Conservation (phyloP, 2,113 vertebrate species). For the Choloepus hoffmanni region DNA sequence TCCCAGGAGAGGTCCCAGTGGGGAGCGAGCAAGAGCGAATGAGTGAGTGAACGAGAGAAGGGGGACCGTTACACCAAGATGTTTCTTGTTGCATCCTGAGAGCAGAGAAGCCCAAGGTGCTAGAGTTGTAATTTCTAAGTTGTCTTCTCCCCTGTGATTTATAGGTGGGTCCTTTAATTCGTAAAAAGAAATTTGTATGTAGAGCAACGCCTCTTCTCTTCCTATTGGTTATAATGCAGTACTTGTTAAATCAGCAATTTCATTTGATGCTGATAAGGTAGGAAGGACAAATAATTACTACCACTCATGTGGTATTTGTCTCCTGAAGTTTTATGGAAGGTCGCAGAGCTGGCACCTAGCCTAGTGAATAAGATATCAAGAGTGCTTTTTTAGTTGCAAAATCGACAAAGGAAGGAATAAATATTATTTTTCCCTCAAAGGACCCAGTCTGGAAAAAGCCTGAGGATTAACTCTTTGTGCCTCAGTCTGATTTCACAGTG, state of each 20-base stretch:
- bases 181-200: constrained; percentile 54
- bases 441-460: constrained; percentile 85
- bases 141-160: constrained; percentile 36
- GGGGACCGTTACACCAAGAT: not conserved
- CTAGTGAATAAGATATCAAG: constrained; percentile 74
- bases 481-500: constrained; percentile 81
- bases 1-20: constrained; percentile 9
- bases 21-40: not conserved
- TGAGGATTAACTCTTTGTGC: constrained; percentile 86
- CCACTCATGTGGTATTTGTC: constrained; percentile 41
- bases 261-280: constrained; percentile 50
- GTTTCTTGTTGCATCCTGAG: constrained; percentile 49
- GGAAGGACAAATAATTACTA: constrained; percentile 42
- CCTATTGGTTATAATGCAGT: constrained; percentile 12
- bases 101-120: constrained; percentile 22
- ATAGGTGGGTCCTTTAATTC: constrained; percentile 50
- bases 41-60: constrained; percentile 25
- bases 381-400: constrained; percentile 68
- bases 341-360: constrained; percentile 55
- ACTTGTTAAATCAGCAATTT: constrained; percentile 53
- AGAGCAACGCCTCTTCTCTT: not conserved
- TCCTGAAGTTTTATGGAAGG: constrained; percentile 63
- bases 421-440: constrained; percentile 71
- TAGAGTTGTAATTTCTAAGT: not conserved
- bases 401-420: constrained; percentile 80